These are phyloP conservation scores for Dendropsophus ebraccatus DNA, from an alignment of 2,113 vertebrate species.

Conservation along the genomic window DNA sequence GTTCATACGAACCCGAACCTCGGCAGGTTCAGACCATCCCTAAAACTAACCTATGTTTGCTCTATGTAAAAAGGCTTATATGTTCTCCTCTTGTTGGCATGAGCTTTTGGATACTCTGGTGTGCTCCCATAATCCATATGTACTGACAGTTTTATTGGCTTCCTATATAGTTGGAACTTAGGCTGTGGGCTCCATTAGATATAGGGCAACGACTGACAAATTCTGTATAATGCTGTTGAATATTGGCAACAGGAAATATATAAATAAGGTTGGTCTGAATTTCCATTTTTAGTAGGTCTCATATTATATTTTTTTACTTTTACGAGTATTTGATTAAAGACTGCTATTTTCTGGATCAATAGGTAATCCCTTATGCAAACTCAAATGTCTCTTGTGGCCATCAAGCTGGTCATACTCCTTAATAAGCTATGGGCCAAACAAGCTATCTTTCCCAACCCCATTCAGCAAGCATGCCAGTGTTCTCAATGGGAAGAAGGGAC, in stretches of 20 bases:
- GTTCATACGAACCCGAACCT: too few species aligned
- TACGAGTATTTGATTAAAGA: background rate
- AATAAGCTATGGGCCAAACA: too few species aligned
- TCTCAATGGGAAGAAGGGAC: too few species aligned
- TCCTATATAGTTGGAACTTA: background rate
- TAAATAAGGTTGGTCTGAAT: background rate
- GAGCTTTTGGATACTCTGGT: background rate
- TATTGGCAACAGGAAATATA: background rate
- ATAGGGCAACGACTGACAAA: too few species aligned
- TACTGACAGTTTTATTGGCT: background rate
- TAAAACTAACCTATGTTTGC: background rate
- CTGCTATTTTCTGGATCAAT: background rate
- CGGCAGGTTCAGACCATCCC: too few species aligned
- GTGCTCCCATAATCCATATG: background rate
- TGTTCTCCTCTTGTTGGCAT: background rate
- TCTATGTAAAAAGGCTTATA: background rate
- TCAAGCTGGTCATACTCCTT: background rate
- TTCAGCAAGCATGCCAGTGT: too few species aligned
- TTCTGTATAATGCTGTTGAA: too few species aligned
- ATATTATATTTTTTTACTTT: background rate
- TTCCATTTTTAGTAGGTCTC: background rate
- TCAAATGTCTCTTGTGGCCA: background rate
- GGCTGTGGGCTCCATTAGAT: background rate
- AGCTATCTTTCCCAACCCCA: too few species aligned
- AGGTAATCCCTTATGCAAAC: background rate